Conservation (phyloP, 2,888 invertebrate species). For the Mesoligia furuncula region DNA sequence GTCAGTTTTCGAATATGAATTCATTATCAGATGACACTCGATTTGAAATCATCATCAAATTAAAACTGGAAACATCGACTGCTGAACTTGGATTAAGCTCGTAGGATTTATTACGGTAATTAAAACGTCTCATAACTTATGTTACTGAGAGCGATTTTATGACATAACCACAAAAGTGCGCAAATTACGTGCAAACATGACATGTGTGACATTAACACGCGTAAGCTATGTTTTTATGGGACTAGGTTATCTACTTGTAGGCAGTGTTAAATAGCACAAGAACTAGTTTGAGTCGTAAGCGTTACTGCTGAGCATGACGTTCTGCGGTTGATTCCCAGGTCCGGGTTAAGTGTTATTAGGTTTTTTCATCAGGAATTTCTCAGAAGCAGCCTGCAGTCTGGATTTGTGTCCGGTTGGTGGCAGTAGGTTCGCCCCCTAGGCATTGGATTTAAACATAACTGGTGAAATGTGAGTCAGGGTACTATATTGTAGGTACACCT, state of each 20-base stretch:
- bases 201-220: neutral
- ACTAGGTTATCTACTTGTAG: neutral
- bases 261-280: too few relatives aligned
- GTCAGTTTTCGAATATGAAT: neutral
- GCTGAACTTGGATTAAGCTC: neutral
- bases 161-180: conserved; percentile 4
- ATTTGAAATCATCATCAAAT: neutral
- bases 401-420: too few relatives aligned
- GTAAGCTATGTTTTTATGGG: neutral
- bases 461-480: too few relatives aligned
- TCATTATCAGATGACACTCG: neutral
- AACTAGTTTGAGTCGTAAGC: too few relatives aligned
- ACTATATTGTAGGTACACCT: too few relatives aligned
- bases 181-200: neutral
- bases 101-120: neutral
- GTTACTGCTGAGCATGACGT: too few relatives aligned
- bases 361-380: too few relatives aligned
- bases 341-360: too few relatives aligned
- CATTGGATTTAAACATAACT: too few relatives aligned
- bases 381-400: too few relatives aligned
- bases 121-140: neutral
- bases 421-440: too few relatives aligned
- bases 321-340: too few relatives aligned
- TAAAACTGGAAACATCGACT: neutral
- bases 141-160: conserved; percentile 5